These are phyloP conservation scores for Frankliniella fusca DNA, from an alignment of 2,888 invertebrate genomes.

Conservation along the genomic window DNA sequence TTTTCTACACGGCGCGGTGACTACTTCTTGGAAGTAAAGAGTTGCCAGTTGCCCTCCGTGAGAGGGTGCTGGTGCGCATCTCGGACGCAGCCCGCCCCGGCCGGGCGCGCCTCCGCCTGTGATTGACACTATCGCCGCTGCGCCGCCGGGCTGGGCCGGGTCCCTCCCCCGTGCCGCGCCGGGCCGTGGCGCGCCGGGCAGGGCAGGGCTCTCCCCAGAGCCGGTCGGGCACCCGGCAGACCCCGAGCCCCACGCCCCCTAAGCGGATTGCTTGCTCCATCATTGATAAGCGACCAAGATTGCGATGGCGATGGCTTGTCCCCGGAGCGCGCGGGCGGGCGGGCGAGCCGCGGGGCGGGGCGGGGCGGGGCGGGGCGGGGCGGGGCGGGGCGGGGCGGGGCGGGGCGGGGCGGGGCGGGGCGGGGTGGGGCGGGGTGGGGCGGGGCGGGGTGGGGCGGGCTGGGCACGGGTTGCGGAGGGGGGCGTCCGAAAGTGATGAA, in stretches of 20 bases:
- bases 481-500: too few species aligned
- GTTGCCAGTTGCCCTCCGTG: too few species aligned
- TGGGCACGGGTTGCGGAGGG: too few species aligned
- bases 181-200: too few species aligned
- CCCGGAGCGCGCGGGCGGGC: not conserved
- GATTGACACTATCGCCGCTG: constrained; percentile 8
- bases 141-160: not conserved
- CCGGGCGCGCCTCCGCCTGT: not conserved
- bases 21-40: too few species aligned
- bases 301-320: constrained; percentile 15
- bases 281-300: constrained; percentile 22
- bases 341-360: not conserved
- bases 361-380: not conserved
- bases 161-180: not conserved
- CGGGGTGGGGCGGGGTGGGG: not conserved
- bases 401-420: not conserved
- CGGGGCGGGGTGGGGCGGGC: not conserved
- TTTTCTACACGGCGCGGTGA: not conserved
- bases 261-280: constrained; percentile 24
- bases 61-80: too few species aligned
- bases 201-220: not conserved
- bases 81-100: too few species aligned
- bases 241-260: not conserved
- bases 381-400: not conserved
- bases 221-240: too few species aligned